Conservation (phyloP, 2,888 invertebrate species). For the Agriopis marginaria region DNA sequence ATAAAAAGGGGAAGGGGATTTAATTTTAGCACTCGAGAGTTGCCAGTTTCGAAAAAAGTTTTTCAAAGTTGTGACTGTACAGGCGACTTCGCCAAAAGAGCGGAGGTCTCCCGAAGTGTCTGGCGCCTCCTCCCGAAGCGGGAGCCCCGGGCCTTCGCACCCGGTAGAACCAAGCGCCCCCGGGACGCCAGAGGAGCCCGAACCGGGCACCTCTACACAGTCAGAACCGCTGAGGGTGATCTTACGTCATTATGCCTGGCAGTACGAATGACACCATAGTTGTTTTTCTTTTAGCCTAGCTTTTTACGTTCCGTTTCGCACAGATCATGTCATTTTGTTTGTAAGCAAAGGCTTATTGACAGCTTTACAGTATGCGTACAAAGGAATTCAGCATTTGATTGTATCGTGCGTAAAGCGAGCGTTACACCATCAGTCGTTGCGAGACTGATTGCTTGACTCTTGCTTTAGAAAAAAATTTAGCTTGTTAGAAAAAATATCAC, state of each 20-base stretch:
- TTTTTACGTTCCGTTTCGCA: conserved; percentile 73
- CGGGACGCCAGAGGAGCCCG: conserved; percentile 64
- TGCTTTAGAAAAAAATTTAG: conserved; percentile 31
- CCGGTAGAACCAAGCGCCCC: conserved; percentile 55
- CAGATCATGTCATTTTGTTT: conserved; percentile 63
- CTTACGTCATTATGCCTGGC: conserved; percentile 84
- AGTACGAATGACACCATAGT: conserved; percentile 84
- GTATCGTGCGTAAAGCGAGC: conserved; percentile 53
- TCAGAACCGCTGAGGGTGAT: conserved; percentile 80
- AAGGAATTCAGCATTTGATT: conserved; percentile 85
- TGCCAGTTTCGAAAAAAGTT: conserved; percentile 44
- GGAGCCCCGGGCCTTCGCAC: conserved; percentile 61
- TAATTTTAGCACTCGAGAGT: conserved; percentile 10
- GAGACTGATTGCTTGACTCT: conserved; percentile 47
- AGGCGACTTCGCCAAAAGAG: conserved; percentile 66
- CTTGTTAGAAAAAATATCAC: conserved; percentile 24
- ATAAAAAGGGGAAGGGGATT: conserved; percentile 62
- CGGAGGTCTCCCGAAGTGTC: conserved; percentile 68
- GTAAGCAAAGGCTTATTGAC: conserved; percentile 58
- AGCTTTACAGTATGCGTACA: conserved; percentile 59
- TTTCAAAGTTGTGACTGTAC: conserved; percentile 52
- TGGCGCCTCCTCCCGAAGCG: conserved; percentile 58
- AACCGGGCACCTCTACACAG: conserved; percentile 70
- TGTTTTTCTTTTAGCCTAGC: conserved; percentile 79
- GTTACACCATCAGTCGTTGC: conserved; percentile 47